Evolutionary conservation across 2,888 invertebrate genomes (phyloP).

Genomic region (Drosophila multiciliata): DNA sequence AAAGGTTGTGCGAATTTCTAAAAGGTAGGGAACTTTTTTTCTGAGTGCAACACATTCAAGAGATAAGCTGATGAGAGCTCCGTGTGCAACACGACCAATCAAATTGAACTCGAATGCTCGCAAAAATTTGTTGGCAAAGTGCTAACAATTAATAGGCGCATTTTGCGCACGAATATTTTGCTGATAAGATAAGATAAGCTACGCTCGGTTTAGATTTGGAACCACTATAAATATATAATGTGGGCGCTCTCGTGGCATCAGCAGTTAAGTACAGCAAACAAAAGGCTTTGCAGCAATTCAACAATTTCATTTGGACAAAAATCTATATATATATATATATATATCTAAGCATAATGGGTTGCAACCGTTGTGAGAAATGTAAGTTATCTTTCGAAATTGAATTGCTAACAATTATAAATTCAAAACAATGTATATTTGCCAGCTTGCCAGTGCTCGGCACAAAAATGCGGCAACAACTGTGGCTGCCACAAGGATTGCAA

Average conservation of each 20-base stretch:
- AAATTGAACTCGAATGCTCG: constrained; percentile 13
- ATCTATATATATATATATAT: not conserved
- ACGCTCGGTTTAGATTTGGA: not conserved
- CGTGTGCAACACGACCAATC: constrained; percentile 48
- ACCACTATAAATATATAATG: constrained; percentile 28
- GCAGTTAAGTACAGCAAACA: constrained; percentile 24
- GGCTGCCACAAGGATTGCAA: constrained; percentile 65
- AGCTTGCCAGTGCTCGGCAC: constrained; percentile 66
- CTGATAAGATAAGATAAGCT: constrained; percentile 38
- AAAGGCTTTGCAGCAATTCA: constrained; percentile 24
- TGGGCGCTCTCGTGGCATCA: constrained; percentile 9
- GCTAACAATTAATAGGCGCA: constrained; percentile 38
- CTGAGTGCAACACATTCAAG: constrained; percentile 20
- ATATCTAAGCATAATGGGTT: constrained; percentile 50
- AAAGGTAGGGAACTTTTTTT: not conserved
- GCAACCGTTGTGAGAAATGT: constrained; percentile 71
- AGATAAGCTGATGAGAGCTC: constrained; percentile 55
- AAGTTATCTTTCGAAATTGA: constrained; percentile 29
- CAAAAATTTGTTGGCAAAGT: constrained; percentile 39
- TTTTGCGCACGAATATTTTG: constrained; percentile 58
- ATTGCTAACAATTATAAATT: not conserved
- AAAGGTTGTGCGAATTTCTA: not conserved
- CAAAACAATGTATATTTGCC: not conserved
- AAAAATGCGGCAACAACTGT: constrained; percentile 67
- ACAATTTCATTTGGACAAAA: constrained; percentile 13